These are phyloP conservation scores for Ditula angustiorana DNA, from an alignment of 2,888 invertebrate genomes.

Conservation along the genomic window DNA sequence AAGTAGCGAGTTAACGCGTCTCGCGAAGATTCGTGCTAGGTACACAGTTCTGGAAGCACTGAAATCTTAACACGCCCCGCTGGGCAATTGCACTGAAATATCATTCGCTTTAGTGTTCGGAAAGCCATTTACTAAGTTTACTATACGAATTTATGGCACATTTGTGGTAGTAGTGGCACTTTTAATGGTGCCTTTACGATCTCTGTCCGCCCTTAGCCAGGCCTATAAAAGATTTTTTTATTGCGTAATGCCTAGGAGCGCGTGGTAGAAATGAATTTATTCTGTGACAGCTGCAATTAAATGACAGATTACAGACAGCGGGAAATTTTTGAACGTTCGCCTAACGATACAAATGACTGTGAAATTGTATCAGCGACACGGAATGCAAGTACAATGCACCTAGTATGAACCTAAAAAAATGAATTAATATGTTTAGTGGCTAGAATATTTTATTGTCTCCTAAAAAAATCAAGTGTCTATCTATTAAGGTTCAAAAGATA, in stretches of 20 bases:
- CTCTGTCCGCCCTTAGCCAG: slow-evolving; percentile 12
- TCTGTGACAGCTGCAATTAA: neutral
- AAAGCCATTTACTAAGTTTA: slow-evolving; percentile 25
- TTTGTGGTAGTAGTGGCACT: slow-evolving; percentile 31
- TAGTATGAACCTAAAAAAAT: no score
- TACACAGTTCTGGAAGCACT: no score
- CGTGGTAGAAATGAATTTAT: neutral
- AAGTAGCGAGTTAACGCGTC: no score
- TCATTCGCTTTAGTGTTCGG: slow-evolving; percentile 14
- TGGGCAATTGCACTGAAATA: slow-evolving; percentile 19
- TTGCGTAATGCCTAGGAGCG: neutral
- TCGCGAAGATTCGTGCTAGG: no score
- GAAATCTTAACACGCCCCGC: neutral
- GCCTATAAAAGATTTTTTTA: slow-evolving; percentile 27
- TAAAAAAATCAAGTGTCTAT: no score
- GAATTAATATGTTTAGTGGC: no score
- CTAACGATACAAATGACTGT: neutral
- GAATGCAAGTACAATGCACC: no score
- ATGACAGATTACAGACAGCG: neutral
- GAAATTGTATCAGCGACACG: no score
- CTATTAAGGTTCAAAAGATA: no score
- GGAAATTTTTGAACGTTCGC: no score
- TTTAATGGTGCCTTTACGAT: slow-evolving; percentile 34
- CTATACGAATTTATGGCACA: slow-evolving; percentile 25
- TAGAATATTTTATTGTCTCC: no score